Conservation (phyloP, 1,140 invertebrate genomes). For the Thaumatotibia leucotreta region DNA sequence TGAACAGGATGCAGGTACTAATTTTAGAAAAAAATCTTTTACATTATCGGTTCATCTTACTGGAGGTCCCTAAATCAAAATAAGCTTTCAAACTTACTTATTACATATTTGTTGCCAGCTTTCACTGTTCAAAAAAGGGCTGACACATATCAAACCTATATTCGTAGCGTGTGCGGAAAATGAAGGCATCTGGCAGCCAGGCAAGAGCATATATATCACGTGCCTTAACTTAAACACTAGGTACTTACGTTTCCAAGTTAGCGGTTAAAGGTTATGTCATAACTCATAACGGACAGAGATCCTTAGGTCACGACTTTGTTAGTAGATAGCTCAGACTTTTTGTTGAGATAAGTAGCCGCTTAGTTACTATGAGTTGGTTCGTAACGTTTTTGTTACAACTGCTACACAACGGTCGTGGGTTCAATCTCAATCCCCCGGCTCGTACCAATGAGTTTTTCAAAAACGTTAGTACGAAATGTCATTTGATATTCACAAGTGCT, state of each 20-base stretch:
- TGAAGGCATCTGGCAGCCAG: too few species aligned
- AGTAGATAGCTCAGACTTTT: neutral
- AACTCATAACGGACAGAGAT: neutral
- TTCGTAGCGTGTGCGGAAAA: neutral
- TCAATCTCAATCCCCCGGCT: too few species aligned
- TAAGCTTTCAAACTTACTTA: neutral
- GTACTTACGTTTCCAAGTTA: too few species aligned
- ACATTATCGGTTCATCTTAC: neutral
- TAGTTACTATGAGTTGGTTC: too few species aligned
- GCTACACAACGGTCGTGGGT: too few species aligned
- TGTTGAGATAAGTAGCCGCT: neutral
- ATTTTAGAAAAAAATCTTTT: neutral
- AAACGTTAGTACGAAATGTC: too few species aligned
- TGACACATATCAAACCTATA: neutral
- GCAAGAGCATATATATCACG: too few species aligned
- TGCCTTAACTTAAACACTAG: too few species aligned
- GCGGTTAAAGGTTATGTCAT: neutral
- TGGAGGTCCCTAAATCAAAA: neutral
- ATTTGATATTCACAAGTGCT: too few species aligned
- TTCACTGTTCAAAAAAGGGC: neutral
- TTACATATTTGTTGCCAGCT: neutral
- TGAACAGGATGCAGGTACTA: too few species aligned
- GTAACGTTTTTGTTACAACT: too few species aligned
- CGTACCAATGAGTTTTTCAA: too few species aligned
- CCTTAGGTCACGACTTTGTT: neutral